Evolutionary conservation across 2,113 vertebrate species (phyloP), one percentile per base, ranked within the genome.

Genomic region (cattle (Bos taurus)): DNA sequence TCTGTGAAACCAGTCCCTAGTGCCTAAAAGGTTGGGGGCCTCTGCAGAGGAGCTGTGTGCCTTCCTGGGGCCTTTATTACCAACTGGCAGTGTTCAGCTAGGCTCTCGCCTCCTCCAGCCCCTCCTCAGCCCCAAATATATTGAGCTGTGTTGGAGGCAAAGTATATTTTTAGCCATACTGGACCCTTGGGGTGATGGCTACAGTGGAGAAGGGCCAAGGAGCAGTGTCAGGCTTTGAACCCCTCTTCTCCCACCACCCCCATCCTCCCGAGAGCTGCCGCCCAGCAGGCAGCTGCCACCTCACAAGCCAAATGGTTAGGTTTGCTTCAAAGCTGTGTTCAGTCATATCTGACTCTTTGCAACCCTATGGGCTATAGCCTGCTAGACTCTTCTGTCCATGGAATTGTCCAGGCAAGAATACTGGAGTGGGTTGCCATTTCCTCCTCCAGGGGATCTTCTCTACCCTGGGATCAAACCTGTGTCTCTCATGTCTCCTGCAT

Each of bases 101-200:
- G 14, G 74, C 87, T 96, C 52, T 90, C 16, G 4, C 77, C 56
- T 81, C 50, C 21, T 74, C 33, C 4, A 90, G 11, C 52, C 59
- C 46, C 77, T 84, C 60, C 82, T 91, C 81, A 95, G 77, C 54
- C 82, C 23, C 81, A 90, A 96, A 97, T 97, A 94, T 80, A 96
- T 89, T 26, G 77, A 98, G 62, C 60, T 89, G 30, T 84, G 60
- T 91, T 96, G 62, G 56, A 96, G n/a, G 85, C 33, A 82, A 62
- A 78, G 60, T 74, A 28, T 97, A 94, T 93, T 98, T 98, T 95
- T 71, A 91, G 95, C 59, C 28, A 19, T 83, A 25, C 81, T 92
- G 88, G 62, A 3, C 60, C 90, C 83, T 82, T 6, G 6, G 97
- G 95, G 95, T 95, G 88, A 89, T 80, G 33, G 62, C 88, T 94